A percentile compares a stretch with the other conserved stretches of the same genome.
phyloP scores from a whole-genome alignment of 2,888 invertebrate genomes.

The Lycia hirtaria region DNA sequence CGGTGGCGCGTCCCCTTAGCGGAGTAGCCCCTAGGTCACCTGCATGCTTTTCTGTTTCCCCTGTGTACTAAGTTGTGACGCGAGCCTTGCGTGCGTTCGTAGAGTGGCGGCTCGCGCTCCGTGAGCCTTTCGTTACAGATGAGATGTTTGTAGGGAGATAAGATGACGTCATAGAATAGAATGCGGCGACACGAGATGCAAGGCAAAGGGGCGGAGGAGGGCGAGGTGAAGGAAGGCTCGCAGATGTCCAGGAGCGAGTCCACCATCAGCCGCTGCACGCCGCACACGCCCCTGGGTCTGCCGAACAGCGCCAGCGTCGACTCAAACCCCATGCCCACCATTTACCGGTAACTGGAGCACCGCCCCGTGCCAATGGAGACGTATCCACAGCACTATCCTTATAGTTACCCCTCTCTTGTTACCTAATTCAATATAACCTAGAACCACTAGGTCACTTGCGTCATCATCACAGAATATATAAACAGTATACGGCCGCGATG shows the following conservation, averaged over 20 bases:
- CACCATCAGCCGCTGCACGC: conserved; percentile 86
- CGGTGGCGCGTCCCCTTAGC: conserved; percentile 60
- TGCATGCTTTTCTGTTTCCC: conserved; percentile 78
- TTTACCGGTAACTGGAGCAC: conserved; percentile 91
- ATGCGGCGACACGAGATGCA: conserved; percentile 78
- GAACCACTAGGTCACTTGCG: too few species aligned
- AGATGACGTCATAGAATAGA: conserved; percentile 77
- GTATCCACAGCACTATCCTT: conserved; percentile 39
- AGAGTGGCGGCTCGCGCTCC: conserved; percentile 58
- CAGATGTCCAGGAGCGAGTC: conserved; percentile 91
- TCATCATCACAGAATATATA: too few species aligned
- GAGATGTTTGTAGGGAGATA: conserved; percentile 77
- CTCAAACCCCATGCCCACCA: conserved; percentile 93
- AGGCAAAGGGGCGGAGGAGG: conserved; percentile 68
- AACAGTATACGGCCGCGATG: too few species aligned
- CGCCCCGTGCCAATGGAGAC: conserved; percentile 63
- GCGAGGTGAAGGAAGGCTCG: conserved; percentile 70
- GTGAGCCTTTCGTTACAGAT: conserved; percentile 75
- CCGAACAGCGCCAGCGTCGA: conserved; percentile 94
- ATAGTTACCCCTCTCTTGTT: background rate
- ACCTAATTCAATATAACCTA: background rate
- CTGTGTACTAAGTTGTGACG: conserved; percentile 56
- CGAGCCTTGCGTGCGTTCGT: conserved; percentile 62
- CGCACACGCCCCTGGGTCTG: conserved; percentile 78
- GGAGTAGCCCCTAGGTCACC: conserved; percentile 66